phyloP scores from a whole-genome alignment of 2,888 invertebrate genomes.

The Tenodera sinensis region DNA sequence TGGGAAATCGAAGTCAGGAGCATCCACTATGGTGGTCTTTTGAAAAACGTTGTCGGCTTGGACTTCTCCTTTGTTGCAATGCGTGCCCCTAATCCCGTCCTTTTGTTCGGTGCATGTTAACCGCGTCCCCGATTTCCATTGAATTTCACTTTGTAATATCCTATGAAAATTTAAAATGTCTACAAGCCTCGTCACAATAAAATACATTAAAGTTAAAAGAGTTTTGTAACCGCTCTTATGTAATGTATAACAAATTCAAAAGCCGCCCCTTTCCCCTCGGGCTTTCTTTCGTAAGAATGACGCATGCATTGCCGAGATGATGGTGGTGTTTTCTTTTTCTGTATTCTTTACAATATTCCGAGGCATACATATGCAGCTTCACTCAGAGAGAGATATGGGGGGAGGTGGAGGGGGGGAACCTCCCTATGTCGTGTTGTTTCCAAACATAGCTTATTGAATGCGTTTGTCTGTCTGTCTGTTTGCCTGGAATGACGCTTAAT shows the following conservation, averaged over 20 bases:
- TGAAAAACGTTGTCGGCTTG: background rate
- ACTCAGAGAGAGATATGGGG: no score
- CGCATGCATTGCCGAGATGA: background rate
- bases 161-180: background rate
- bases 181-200: background rate
- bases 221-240: background rate
- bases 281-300: background rate
- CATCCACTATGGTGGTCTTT: background rate
- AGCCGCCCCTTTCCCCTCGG: background rate
- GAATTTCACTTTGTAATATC: background rate
- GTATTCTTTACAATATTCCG: background rate
- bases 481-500: no score
- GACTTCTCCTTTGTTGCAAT: background rate
- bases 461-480: no score
- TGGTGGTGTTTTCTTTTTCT: background rate
- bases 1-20: background rate
- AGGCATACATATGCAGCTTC: background rate
- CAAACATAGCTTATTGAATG: no score
- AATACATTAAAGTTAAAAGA: background rate
- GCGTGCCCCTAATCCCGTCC: background rate
- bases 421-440: no score
- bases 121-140: background rate
- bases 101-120: background rate
- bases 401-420: no score
- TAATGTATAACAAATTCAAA: background rate